Conservation (phyloP, 2,797 vertebrate genomes). For the Chelmon rostratus region DNA sequence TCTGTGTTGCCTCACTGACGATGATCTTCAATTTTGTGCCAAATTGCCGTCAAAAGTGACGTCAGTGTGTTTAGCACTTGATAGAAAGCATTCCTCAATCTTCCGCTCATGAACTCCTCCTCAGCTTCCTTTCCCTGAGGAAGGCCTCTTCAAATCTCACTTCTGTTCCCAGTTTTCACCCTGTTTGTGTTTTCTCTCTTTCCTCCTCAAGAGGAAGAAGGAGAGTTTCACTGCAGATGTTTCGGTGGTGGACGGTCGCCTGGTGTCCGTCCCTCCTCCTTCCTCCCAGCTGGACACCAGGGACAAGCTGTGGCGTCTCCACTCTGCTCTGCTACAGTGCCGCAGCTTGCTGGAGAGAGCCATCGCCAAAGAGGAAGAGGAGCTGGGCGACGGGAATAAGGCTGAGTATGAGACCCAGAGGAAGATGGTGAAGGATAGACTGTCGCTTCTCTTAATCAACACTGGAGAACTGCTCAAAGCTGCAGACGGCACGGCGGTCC, state of each 20-base stretch:
- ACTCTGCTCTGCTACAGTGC: constrained; percentile 82
- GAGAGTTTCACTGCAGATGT: constrained; percentile 70
- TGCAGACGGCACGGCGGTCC: constrained; percentile 41
- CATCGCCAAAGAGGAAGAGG: constrained; percentile 76
- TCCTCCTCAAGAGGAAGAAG: constrained; percentile 70
- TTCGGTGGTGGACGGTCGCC: constrained; percentile 37
- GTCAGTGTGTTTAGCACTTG: constrained; percentile 7
- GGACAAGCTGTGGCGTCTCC: constrained; percentile 80
- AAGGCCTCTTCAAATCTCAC: background rate
- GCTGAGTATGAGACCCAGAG: constrained; percentile 76
- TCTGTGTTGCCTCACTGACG: constrained; percentile 12
- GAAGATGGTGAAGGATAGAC: constrained; percentile 75
- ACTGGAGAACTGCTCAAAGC: constrained; percentile 77
- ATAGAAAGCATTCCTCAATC: constrained; percentile 16
- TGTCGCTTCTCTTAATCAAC: constrained; percentile 70
- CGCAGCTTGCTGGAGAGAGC: constrained; percentile 77
- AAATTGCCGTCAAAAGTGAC: constrained; percentile 30
- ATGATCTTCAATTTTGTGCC: background rate
- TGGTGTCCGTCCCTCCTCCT: constrained; percentile 77
- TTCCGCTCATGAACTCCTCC: background rate
- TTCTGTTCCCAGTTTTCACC: background rate
- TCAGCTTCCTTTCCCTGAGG: background rate
- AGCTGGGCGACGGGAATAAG: constrained; percentile 58
- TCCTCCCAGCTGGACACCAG: constrained; percentile 76
- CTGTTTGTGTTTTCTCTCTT: background rate